These are phyloP conservation scores for Mamestra configurata DNA, from an alignment of 1,140 invertebrate species.

Conservation along the genomic window DNA sequence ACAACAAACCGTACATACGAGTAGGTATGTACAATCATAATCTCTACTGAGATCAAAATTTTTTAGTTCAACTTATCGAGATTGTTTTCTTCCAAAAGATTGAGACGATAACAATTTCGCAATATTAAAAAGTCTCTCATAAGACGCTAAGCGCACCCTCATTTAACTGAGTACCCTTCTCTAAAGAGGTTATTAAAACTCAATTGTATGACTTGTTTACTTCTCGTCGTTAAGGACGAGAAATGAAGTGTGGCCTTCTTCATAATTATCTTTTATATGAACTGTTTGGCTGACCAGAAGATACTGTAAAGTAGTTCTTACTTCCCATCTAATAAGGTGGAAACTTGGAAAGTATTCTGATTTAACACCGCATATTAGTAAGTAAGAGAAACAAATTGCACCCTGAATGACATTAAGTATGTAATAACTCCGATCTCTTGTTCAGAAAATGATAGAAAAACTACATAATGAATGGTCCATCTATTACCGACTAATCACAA, in stretches of 20 bases:
- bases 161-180: not conserved
- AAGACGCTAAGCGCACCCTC: not conserved
- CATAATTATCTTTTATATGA: too few relatives aligned
- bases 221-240: too few relatives aligned
- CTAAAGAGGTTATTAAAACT: not conserved
- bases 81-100: not conserved
- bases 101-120: not conserved
- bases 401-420: not conserved
- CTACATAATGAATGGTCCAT: not conserved
- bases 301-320: too few relatives aligned
- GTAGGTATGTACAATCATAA: too few relatives aligned
- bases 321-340: too few relatives aligned
- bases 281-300: too few relatives aligned
- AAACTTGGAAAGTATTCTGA: too few relatives aligned
- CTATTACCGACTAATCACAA: constrained; percentile 13
- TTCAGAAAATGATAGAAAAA: not conserved
- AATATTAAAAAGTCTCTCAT: not conserved
- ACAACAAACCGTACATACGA: too few relatives aligned
- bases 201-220: not conserved
- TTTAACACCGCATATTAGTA: not conserved
- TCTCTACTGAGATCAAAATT: too few relatives aligned
- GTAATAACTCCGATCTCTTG: not conserved
- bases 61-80: not conserved
- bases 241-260: too few relatives aligned
- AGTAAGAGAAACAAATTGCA: not conserved